Evolutionary conservation across 2,797 vertebrate genomes (phyloP), one percentile per base, ranked within the genome.

Genomic region (Myoxocephalus aenaeus): DNA sequence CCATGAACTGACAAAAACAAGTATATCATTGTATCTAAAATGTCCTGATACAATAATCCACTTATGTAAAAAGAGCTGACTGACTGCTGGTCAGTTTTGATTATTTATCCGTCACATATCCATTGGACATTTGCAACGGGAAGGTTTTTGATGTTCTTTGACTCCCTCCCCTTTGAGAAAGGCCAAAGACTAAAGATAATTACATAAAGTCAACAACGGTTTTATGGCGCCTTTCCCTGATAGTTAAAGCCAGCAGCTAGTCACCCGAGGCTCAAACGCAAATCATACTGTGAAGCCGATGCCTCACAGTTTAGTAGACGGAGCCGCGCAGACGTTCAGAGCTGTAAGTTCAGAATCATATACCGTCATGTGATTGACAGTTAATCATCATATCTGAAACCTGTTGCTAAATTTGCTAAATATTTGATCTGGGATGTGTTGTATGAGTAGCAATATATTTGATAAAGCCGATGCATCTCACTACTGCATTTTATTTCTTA

Each of bases 121-220:
- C 1, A 51, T 17, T 14, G 18, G 34, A 32, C 15, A 22, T 50
- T 20, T 63, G 15, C 10, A 61, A 10, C 34, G 34, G 27, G 29
- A 20, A 62, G n/a, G 36, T 15, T 29, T 75, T 74, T n/a, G 15
- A 42, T 46, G 38, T 36, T 57, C 29, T 75, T 62, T 25, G n/a
- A 65, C 69, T 20, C n/a, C 50, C 22, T 54, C 57, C 27, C 7
- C 2, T 63, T 42, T 70, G 6, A 53, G 40, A 77, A 62, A 87
- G 86, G 70, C 72, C 77, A 89, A 91, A 87, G 90, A 86, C 25
- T 79, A 80, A 61, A 83, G 69, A 70, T 75, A 70, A 81, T 70
- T 13, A 29, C 58, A 63, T 15, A 11, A 67, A 75, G 79, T 70
- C 69, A 73, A 70, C 46, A 77, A 85, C 69, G 59, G 61, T 83